Evolutionary conservation across 2,888 invertebrate species (phyloP), one percentile per base, ranked within the genome.

Genomic region (Ditula angustiorana): DNA sequence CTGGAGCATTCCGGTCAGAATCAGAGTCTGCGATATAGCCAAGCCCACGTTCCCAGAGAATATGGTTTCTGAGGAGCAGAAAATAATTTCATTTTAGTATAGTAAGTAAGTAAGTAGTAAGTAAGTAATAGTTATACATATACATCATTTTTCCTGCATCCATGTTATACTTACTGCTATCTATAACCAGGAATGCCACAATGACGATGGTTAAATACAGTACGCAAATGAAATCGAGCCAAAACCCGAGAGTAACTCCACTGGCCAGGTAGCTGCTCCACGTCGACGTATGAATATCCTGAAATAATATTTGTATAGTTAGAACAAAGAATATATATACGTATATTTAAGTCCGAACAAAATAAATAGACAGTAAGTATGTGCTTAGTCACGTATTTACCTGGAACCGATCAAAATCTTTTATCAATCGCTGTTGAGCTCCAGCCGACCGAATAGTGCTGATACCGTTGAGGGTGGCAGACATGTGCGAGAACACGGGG

Each of bases 401-500:
- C 90, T 97, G 96, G 70, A 96, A 93, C 23, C 83, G 82, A 78
- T 97, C 97, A 74, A 97, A 97, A 76, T 97, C 96, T 74, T 94
- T 93, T 49, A 95, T 94, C 56, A 98, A 95, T 74, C 96, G 93
- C 69, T 95, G 92, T 82, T 97, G 96, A 1, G 96, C 95, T 21
- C 94, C 94, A 1, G 96, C 95, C 0, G 98, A 96, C 65, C 99
- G 94, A 67, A 99, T 98, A 0, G 98, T 98, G 35, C 96, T 95
- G 28, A 99, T 94, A 1, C 99, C 99, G 67, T 96, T 95, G 5
- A 99, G 90, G 0, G 97, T 96, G 0, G 98, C 96, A n/a, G 96
- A 96, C 71, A 98, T 94, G 81, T 98, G 98, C 0, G 98, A 97
- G 83, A 98, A 98, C 0, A 99, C 96, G 0, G 99, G 98, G 86